Base-by-base conservation (phyloP, 2,888 invertebrate genomes). In the Scaptodrosophila latifasciaeformis region DNA sequence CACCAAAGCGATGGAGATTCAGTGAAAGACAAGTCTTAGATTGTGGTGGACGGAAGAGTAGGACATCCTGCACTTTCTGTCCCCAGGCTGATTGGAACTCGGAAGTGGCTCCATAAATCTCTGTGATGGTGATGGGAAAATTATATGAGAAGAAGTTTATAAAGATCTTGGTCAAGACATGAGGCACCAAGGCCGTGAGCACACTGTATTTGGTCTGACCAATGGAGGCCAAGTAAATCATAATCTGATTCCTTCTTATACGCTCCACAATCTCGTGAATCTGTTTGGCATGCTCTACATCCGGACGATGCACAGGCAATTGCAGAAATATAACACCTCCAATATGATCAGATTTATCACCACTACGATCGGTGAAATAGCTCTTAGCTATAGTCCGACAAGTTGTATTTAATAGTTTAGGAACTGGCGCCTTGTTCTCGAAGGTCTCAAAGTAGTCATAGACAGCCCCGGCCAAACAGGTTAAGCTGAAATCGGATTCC, bases 21-120 rank as follows among this genome's bases (percentile, higher is more conserved):
- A 86, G 51, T 0, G 86, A 86, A 0, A 86, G 59, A 49, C 86
- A 85, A 9, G 86, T 86, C 54, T 86, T 86, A 0, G 86, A 86
- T 54, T 86, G 86, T 1, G 86, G 86, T 2, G 86, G 86, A 6
- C 85, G 61, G 35, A 86, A 86, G 1, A 85, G 75, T 4, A 86
- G 45, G 0, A 86, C 82, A 74, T 86, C 85, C 21, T 83, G 69
- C 0, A 86, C 84, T 0, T 71, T 61, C 49, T 86, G 86, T 0
- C 85, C 85, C 85, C 86, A 86, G 2, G 80, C 49, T 0, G 85
- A 79, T 40, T 82, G 67, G 37, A 85, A 82, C 24, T 84, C 77
- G 0, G 81, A 67, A 1, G 77, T 80, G 9, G 70, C 71, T 2
- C 85, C 85, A 65, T 85, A 79, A 44, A 86, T 83, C 59, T 86